Conservation (phyloP, 92 coral and sea anemone species). For the Actinostola sp. region DNA sequence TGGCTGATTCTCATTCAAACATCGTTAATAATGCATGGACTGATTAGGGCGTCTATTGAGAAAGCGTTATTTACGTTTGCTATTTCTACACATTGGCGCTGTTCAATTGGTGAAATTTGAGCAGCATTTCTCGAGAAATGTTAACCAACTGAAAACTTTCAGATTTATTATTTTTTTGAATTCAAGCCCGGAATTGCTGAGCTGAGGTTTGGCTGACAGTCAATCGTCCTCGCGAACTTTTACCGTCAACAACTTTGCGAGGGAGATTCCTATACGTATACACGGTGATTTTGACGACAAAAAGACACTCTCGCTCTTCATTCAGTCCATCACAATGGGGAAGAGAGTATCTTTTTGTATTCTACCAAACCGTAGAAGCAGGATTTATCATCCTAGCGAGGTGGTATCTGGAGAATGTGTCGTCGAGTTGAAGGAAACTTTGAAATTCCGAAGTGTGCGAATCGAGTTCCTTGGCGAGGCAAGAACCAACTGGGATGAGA, state of each 20-base stretch:
- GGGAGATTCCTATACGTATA: neutral
- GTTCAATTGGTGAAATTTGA: neutral
- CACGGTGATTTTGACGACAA: too few species aligned
- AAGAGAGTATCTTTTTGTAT: conserved; percentile 59
- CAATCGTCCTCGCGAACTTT: neutral
- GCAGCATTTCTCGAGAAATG: neutral
- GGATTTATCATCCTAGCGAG: conserved; percentile 79
- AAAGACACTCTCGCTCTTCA: too few species aligned
- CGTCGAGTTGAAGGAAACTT: conserved; percentile 55
- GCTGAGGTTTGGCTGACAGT: conserved; percentile 22
- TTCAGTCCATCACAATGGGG: conserved; percentile 46
- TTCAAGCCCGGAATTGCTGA: neutral
- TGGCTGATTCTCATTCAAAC: conserved; percentile 8
- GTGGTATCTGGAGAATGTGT: conserved; percentile 80
- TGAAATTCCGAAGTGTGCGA: conserved; percentile 75
- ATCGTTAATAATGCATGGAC: conserved; percentile 9
- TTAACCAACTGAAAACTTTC: neutral
- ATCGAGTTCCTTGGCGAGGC: conserved; percentile 87
- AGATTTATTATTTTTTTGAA: neutral
- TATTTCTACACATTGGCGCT: neutral
- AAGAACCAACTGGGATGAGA: conserved; percentile 83
- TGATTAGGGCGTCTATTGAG: conserved; percentile 7
- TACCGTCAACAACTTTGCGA: conserved; percentile 11
- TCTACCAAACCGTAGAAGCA: conserved; percentile 45
- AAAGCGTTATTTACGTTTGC: conserved; percentile 18